phyloP scores from a whole-genome alignment of 2,797 vertebrate genomes.

The Urophycis tenuis region DNA sequence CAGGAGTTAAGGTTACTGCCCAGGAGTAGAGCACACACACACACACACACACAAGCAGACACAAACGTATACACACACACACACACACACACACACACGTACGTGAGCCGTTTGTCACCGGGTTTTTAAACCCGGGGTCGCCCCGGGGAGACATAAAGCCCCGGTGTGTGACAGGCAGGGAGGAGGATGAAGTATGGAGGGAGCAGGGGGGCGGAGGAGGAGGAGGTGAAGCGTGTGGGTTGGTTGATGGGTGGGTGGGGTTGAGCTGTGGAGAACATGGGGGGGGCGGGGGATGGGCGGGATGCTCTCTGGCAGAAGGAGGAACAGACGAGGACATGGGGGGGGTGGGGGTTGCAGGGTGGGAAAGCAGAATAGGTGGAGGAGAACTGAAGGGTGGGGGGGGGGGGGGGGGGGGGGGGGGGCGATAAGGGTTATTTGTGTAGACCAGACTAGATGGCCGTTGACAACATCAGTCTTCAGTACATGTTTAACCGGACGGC shows the following conservation, averaged over 20 bases:
- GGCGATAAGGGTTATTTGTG: constrained; percentile 29
- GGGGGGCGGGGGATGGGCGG: constrained; percentile 53
- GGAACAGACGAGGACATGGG: constrained; percentile 58
- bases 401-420: constrained; percentile 29
- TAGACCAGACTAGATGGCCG: constrained; percentile 15
- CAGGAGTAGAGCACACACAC: constrained; percentile 6
- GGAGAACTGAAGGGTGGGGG: constrained; percentile 22
- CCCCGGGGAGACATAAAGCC: constrained; percentile 49
- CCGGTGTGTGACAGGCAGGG: constrained; percentile 37
- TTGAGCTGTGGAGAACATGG: constrained; percentile 42
- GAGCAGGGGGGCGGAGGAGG: neutral
- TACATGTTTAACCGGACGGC: neutral
- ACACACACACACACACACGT: neutral
- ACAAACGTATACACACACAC: neutral
- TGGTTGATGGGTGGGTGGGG: constrained; percentile 48
- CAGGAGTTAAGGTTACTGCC: no score
- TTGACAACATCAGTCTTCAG: neutral
- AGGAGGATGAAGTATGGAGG: constrained; percentile 46
- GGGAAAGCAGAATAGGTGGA: constrained; percentile 29
- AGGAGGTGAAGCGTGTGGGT: constrained; percentile 33
- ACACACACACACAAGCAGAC: constrained; percentile 23
- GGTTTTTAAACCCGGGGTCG: constrained; percentile 31
- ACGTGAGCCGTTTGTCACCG: constrained; percentile 32
- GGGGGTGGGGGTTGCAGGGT: constrained; percentile 30
- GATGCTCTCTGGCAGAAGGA: constrained; percentile 58